Evolutionary conservation across 2,797 vertebrate species (phyloP), one percentile per base, ranked within the genome.

Genomic region (Otolemur crassicaudatus): DNA sequence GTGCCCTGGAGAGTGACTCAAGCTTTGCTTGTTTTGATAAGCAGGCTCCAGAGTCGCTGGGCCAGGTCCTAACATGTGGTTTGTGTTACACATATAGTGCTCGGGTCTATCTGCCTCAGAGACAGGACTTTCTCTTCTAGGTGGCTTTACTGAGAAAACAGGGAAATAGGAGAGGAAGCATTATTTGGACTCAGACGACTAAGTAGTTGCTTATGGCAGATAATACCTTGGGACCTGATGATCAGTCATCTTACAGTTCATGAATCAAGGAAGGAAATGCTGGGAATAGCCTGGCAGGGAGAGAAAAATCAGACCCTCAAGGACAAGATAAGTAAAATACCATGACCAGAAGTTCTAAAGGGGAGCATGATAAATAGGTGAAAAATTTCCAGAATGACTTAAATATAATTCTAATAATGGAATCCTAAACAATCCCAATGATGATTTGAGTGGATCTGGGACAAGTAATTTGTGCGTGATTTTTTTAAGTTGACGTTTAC

Each of bases 51-150:
- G 85, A 40, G 85, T n/a, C 25, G 3, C 80, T 93, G 27, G 73
- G 76, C 34, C 72, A 20, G 34, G 65, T 43, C 93, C 95, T 81
- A 67, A 92, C 94, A 90, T 86, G 95, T 94, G 94, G 95, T 86
- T 94, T 96, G 69, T 43, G 63, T 95, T 86, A 96, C 49, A 73
- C 8, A 61, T 43, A 29, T 7, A 27, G 53, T 67, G n/a, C 53
- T 56, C 69, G 89, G 75, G 92, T 63, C 79, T 91, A 81, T 63
- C 79, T 91, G 81, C 76, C 63, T 46, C 46, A 23, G 58, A 70
- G 40, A 65, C 58, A 23, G 4, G 27, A 23, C 17, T 65, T 31
- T 79, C 43, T 90, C 67, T 73, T 86, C 77, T n/a, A 88, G 67
- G 70, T 53, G 79, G 49, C 85, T 85, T 91, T n/a, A 6, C 37